Percentiles rank a stretch among this genome's conserved stretches.
phyloP scores from a whole-genome alignment of 1,140 invertebrate species.

The Chironomus striatipennis region DNA sequence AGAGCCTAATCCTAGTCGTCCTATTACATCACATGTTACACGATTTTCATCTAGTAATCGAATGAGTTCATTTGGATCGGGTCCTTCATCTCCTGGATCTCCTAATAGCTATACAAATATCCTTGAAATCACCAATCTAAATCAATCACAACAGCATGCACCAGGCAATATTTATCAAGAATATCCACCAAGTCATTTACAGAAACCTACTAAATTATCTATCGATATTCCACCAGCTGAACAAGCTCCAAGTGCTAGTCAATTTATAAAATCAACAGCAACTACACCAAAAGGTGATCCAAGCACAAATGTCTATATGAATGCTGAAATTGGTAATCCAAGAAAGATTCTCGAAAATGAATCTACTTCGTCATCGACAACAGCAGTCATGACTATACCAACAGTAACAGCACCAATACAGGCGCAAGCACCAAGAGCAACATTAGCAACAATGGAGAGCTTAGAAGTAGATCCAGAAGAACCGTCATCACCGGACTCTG shows the following conservation, averaged over 20 bases:
- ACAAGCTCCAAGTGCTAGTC: conserved; percentile 39
- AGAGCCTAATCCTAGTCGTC: conserved; percentile 41
- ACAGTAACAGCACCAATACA: not conserved
- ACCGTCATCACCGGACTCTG: not conserved
- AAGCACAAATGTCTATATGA: conserved; percentile 31
- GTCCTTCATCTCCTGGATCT: conserved; percentile 42
- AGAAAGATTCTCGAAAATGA: not conserved
- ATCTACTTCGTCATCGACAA: too few relatives aligned
- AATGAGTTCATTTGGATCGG: conserved; percentile 31
- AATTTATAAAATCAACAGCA: conserved; percentile 34
- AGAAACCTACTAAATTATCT: conserved; percentile 40
- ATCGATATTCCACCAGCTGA: conserved; percentile 41
- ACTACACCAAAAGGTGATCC: conserved; percentile 22
- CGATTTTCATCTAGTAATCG: conserved; percentile 35
- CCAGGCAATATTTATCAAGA: conserved; percentile 42
- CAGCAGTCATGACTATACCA: too few relatives aligned
- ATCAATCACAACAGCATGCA: conserved; percentile 39
- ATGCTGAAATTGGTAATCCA: conserved; percentile 22
- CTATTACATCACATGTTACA: conserved; percentile 29
- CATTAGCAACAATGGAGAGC: conserved; percentile 19
- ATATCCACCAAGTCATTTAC: conserved; percentile 31
- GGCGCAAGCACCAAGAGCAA: not conserved
- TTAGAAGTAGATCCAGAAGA: conserved; percentile 24
- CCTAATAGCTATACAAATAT: conserved; percentile 44
- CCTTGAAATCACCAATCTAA: conserved; percentile 44